A percentile compares a stretch with the other conserved stretches of the same genome.
phyloP scores from a whole-genome alignment of 2,797 vertebrate species.

The Hippoglossus hippoglossus region DNA sequence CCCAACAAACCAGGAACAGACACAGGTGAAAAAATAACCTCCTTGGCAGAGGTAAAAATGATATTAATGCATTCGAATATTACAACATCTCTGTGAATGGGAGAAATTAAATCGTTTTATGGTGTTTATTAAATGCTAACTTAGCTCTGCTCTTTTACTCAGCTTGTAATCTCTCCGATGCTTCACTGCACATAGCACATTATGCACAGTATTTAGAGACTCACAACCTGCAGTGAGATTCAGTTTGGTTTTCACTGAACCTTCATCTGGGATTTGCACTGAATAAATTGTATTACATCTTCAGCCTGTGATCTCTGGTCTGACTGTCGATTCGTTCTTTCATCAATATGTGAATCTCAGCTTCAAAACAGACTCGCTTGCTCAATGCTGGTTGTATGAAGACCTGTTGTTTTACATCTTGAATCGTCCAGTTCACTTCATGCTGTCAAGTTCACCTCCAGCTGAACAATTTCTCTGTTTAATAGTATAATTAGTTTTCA shows the following conservation, averaged over 20 bases:
- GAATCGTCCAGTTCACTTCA: slow-evolving; percentile 30
- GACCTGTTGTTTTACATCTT: slow-evolving; percentile 26
- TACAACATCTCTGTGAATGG: slow-evolving; percentile 34
- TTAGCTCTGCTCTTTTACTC: slow-evolving; percentile 58
- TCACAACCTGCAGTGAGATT: slow-evolving; percentile 2
- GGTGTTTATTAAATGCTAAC: slow-evolving; percentile 70
- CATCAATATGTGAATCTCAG: slow-evolving; percentile 13
- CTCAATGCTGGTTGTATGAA: slow-evolving; percentile 10
- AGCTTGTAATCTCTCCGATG: slow-evolving; percentile 62
- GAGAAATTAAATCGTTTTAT: slow-evolving; percentile 61
- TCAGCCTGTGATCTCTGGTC: too few relatives aligned
- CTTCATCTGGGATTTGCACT: background rate
- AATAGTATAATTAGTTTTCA: slow-evolving; percentile 43
- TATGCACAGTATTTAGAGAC: slow-evolving; percentile 35
- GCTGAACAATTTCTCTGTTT: slow-evolving; percentile 10
- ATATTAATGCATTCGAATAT: too few relatives aligned
- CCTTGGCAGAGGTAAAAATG: too few relatives aligned
- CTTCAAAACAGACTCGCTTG: slow-evolving; percentile 21
- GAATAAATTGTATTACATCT: slow-evolving; percentile 3
- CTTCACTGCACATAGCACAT: slow-evolving; percentile 59
- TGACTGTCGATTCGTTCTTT: slow-evolving; percentile 3
- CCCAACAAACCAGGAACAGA: too few relatives aligned
- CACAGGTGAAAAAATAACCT: too few relatives aligned
- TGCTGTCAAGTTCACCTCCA: slow-evolving; percentile 29
- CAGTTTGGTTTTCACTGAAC: slow-evolving; percentile 23